Evolutionary conservation across 2,113 vertebrate species (phyloP), one percentile per base, ranked within the genome.

Genomic region (Nymphicus hollandicus): DNA sequence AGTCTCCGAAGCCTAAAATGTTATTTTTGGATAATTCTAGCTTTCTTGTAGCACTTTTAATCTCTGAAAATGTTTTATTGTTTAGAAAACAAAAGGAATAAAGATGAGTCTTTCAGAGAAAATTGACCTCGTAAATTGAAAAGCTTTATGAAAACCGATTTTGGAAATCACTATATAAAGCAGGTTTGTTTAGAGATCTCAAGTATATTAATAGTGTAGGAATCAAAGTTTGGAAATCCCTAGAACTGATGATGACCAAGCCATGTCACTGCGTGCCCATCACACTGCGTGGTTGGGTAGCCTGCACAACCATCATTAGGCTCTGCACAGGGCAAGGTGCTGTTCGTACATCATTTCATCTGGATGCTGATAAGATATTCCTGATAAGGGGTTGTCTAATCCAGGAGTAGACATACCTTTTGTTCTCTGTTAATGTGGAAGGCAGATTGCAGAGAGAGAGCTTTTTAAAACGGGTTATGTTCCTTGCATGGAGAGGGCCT

Each of bases 211-310:
- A 22, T 14, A 12, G 11, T 22, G 4, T 41, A 27, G 73, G 39
- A n/a, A 39, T 53, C 14, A 58, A 80, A 53, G 27, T 20, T 18
- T 71, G 43, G 52, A 28, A 28, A 25, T 37, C 50, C 13, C 33
- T 47, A 35, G 74, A 70, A 61, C 16, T 56, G 41, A 12, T 24
- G 46, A 37, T 49, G 68, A 31, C 66, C 46, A 25, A 44, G n/a
- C 61, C 74, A 7, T 4, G 12, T 27, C 5, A 5, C 31, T 25
- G 11, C 3, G 0, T 37, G 31, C 31, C 44, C 23, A 1, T 61
- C 0, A 0, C 35, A 4, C 20, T 61, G 2, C 55, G 2, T 0
- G 0, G 28, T 2, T 64, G 58, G 13, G 43, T 41, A 5, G 24
- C 78, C 77, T 11, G 10, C 19, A 3, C 17, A 22, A 9, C 53